Evolutionary conservation across 2,888 invertebrate species (phyloP).

Genomic region (Chymomyza caudatula): DNA sequence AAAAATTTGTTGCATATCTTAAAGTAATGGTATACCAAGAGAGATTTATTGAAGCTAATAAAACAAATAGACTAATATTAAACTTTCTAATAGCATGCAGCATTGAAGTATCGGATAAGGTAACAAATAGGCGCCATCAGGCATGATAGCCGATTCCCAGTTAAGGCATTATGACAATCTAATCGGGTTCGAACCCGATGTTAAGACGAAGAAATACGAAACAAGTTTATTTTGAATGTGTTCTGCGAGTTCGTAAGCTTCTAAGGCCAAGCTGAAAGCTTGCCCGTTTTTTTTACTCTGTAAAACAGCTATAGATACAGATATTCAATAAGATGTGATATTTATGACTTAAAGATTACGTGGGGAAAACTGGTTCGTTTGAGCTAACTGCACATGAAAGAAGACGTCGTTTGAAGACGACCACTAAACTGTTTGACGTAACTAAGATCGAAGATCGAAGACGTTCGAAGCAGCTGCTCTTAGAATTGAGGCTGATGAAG

Average conservation of each 20-base stretch:
- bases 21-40: background rate
- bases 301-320: slow-evolving; percentile 14
- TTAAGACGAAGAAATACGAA: no score
- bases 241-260: background rate
- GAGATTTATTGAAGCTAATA: no score
- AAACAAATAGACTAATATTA: no score
- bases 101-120: no score
- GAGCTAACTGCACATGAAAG: slow-evolving; percentile 54
- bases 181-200: no score
- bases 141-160: no score
- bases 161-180: no score
- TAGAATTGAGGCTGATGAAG: background rate
- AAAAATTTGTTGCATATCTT: background rate
- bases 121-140: no score
- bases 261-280: no score
- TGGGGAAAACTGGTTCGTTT: slow-evolving; percentile 56
- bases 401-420: background rate
- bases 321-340: slow-evolving; percentile 32
- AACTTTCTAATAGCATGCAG: no score
- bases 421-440: background rate
- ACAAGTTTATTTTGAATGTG: no score
- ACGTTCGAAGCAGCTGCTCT: background rate
- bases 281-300: background rate
- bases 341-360: slow-evolving; percentile 1
- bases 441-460: background rate